These are phyloP conservation scores for Anodontia alba DNA, from an alignment of 2,888 invertebrate genomes.

Conservation along the genomic window DNA sequence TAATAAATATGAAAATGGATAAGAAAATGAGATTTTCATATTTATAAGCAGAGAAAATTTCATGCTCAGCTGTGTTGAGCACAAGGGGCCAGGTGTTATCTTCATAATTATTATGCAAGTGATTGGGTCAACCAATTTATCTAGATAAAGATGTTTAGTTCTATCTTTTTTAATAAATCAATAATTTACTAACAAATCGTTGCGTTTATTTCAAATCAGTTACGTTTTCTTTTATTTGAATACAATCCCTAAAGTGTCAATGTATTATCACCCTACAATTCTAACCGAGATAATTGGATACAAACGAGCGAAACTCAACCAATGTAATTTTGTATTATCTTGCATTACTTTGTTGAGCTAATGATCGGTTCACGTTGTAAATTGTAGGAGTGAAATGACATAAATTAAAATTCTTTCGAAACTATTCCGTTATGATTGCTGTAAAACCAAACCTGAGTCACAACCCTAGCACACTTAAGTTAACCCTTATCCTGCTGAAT, in stretches of 20 bases:
- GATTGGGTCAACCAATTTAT: slow-evolving; percentile 1
- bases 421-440: neutral
- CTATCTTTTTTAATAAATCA: neutral
- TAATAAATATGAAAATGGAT: no score
- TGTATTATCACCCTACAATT: neutral
- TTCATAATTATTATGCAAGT: no score
- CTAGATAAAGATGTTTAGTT: neutral
- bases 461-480: neutral
- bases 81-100: no score
- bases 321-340: neutral
- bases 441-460: neutral
- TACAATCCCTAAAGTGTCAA: neutral
- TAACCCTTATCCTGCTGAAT: no score
- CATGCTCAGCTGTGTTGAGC: no score
- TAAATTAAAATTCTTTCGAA: neutral
- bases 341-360: neutral
- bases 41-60: no score
- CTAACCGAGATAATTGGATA: neutral
- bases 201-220: neutral
- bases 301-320: neutral
- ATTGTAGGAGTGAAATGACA: neutral
- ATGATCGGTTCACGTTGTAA: neutral
- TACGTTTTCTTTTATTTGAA: neutral
- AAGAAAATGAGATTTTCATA: no score
- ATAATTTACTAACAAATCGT: neutral